phyloP scores from a whole-genome alignment of 2,113 vertebrate genomes.

The Benitochromis conjunctus region DNA sequence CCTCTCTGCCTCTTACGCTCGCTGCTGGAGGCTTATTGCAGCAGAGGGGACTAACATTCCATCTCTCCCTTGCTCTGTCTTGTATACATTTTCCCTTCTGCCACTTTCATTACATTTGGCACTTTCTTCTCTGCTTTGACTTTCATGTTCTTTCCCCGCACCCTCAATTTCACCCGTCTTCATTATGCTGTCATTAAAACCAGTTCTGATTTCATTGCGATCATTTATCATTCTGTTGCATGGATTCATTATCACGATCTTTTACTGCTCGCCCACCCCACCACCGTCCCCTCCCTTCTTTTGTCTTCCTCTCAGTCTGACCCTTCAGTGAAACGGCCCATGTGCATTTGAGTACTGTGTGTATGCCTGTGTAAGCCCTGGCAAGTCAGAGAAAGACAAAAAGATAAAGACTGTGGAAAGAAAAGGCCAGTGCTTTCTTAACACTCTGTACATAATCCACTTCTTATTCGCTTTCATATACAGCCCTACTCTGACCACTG shows the following conservation, averaged over 20 bases:
- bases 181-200: slow-evolving; percentile 56
- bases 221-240: slow-evolving; percentile 52
- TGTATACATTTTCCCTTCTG: slow-evolving; percentile 52
- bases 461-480: neutral
- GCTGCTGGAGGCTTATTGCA: slow-evolving; percentile 65
- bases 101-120: slow-evolving; percentile 51
- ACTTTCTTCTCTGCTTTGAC: slow-evolving; percentile 54
- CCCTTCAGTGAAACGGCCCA: slow-evolving; percentile 31
- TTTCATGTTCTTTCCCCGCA: slow-evolving; percentile 50
- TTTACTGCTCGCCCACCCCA: slow-evolving; percentile 19
- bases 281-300: neutral
- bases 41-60: slow-evolving; percentile 54
- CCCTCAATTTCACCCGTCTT: slow-evolving; percentile 54
- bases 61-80: slow-evolving; percentile 34
- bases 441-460: neutral
- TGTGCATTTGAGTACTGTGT: neutral
- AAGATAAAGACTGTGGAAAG: neutral
- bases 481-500: neutral
- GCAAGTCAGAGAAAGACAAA: neutral
- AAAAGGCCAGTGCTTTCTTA: neutral
- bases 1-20: slow-evolving; percentile 60
- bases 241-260: slow-evolving; percentile 40
- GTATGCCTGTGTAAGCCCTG: neutral
- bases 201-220: slow-evolving; percentile 51
- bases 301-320: slow-evolving; percentile 12